Conservation (phyloP, 2,888 invertebrate genomes). For the Drosophila hamatofila region DNA sequence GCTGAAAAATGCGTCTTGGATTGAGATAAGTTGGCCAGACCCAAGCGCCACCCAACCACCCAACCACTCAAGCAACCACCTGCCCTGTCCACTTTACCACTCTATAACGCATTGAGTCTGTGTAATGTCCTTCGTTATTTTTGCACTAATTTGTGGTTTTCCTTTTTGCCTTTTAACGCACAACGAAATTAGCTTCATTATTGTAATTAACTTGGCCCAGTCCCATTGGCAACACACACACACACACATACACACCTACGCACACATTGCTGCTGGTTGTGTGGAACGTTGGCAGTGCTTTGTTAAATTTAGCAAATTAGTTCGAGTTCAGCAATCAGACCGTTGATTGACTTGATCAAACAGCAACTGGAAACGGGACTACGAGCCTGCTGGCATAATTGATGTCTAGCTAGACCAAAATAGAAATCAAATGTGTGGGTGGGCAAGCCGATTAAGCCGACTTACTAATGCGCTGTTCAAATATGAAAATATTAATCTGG, state of each 20-base stretch:
- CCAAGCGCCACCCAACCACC: conserved; percentile 3
- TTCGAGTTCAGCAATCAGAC: conserved; percentile 42
- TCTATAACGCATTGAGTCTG: conserved; percentile 15
- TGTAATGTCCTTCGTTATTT: conserved; percentile 52
- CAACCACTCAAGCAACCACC: conserved; percentile 1
- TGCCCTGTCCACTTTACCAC: neutral
- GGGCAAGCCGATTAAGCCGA: neutral
- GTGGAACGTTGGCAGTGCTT: conserved; percentile 16
- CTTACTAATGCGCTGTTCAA: conserved; percentile 3
- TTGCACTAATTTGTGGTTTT: conserved; percentile 70
- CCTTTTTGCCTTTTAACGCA: conserved; percentile 54
- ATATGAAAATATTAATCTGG: neutral
- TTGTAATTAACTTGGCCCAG: conserved; percentile 68
- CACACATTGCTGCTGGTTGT: conserved; percentile 4
- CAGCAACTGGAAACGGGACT: conserved; percentile 20
- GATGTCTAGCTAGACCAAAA: conserved; percentile 29
- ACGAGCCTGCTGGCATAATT: conserved; percentile 20
- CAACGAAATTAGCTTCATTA: conserved; percentile 69
- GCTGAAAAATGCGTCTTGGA: conserved; percentile 63
- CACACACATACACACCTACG: conserved; percentile 2
- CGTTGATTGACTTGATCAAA: conserved; percentile 43
- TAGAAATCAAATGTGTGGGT: neutral
- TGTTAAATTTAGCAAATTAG: conserved; percentile 67
- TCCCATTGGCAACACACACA: conserved; percentile 25
- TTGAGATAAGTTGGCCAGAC: conserved; percentile 59